Percentiles rank a stretch among this genome's conserved stretches.
Evolutionary conservation across 53 echinoderm and acorn worm species (phyloP).

Genomic region (Actinopyga echinites): DNA sequence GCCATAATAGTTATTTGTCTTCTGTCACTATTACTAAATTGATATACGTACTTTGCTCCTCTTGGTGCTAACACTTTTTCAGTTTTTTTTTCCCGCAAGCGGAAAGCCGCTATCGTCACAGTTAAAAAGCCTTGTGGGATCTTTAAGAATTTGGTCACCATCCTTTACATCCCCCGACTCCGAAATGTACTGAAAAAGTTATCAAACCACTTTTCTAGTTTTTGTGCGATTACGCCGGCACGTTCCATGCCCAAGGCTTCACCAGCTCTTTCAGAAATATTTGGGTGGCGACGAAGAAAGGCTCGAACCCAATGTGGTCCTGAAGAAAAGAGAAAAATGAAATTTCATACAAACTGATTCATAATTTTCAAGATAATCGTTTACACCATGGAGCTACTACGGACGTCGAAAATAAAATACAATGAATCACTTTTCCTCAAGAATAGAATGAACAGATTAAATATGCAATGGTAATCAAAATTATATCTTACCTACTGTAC

Average conservation of each 20-base stretch:
- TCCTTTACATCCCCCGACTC: no score
- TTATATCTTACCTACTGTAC: no score
- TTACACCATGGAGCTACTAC: no score
- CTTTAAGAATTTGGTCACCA: constrained; percentile 6
- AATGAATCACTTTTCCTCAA: no score
- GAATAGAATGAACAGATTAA: no score
- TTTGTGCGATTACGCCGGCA: neutral
- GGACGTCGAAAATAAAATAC: no score
- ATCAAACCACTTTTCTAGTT: neutral
- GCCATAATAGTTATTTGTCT: constrained; percentile 38
- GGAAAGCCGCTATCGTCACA: constrained; percentile 43
- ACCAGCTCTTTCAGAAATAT: neutral
- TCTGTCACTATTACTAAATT: neutral
- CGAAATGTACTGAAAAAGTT: no score
- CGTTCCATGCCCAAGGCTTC: constrained; percentile 23
- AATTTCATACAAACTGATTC: no score
- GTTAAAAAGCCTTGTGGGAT: constrained; percentile 40
- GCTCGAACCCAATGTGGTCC: neutral
- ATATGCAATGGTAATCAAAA: no score
- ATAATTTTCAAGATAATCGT: no score
- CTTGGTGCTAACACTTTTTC: constrained; percentile 19
- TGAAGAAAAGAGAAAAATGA: neutral
- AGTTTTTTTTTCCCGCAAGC: neutral
- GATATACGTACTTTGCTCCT: neutral
- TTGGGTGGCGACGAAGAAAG: neutral